Conservation (phyloP, 2,888 invertebrate genomes). For the Drosophila koepferae region DNA sequence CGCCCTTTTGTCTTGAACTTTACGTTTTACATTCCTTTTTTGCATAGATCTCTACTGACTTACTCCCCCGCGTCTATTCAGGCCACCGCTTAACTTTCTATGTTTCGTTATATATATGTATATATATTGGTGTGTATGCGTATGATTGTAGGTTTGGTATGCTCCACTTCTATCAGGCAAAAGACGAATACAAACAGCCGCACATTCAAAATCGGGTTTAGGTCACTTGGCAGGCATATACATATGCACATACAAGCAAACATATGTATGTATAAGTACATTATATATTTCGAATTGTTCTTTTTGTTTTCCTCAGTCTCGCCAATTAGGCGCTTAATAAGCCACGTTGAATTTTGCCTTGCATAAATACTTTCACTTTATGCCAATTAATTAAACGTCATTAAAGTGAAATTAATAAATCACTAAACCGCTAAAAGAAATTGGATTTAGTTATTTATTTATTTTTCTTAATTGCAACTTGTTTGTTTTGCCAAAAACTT, state of each 20-base stretch:
- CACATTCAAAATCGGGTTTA: conserved; percentile 60
- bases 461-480: conserved; percentile 32
- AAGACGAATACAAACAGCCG: conserved; percentile 55
- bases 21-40: conserved; percentile 49
- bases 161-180: conserved; percentile 52
- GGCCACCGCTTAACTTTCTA: conserved; percentile 29
- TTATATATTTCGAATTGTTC: conserved; percentile 27
- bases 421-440: conserved; percentile 34
- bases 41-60: conserved; percentile 36
- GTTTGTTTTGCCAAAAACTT: conserved; percentile 68
- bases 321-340: conserved; percentile 75
- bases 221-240: conserved; percentile 57
- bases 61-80: conserved; percentile 17
- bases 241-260: neutral
- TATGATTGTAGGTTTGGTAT: conserved; percentile 29
- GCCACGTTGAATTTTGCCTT: conserved; percentile 50
- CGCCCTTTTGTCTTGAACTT: conserved; percentile 75
- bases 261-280: neutral
- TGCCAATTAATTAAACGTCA: conserved; percentile 38
- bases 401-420: conserved; percentile 41
- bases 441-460: conserved; percentile 13
- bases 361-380: conserved; percentile 53
- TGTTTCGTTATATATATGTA: conserved; percentile 15
- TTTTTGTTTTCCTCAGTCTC: conserved; percentile 43
- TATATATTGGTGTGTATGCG: conserved; percentile 6